Base-by-base conservation (phyloP, 1,140 invertebrate genomes). In the Hormaphis cornu region DNA sequence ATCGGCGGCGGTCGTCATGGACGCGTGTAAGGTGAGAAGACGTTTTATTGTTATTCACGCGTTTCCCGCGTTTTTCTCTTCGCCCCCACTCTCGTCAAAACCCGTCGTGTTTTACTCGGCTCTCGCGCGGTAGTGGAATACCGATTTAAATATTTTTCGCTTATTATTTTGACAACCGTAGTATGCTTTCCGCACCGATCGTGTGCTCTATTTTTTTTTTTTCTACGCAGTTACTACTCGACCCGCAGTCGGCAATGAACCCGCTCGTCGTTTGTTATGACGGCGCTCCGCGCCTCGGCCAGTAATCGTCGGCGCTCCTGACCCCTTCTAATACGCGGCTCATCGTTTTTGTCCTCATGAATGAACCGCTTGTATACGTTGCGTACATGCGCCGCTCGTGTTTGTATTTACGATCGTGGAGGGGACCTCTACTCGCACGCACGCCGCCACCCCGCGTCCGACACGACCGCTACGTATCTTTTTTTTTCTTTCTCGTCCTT, bases 51-150 rank as follows among this genome's bases (percentile, higher is more conserved):
- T 33, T 8, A 66, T 16, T n/a, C 0, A 14, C n/a, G 16, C 5
- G 61, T 66, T 63, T 66, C 61, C 61, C 61, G 61, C 61, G 61
- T 66, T 66, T 66, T 48, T 48, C 40, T 61, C 14, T 28, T 46
- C 4, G 58, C 58, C 42, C 58, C 10, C 10, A 4, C 7, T 20
- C n/a, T 22, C 37, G 22, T 33, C 22, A 26, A 44, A 18, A 28
- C 12, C 50, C 16, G 20, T 40, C 3, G 10, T 46, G 30, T 26
- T 18, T 3, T 10, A 22, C 7, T 0, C 18, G 5, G 18, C 16
- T n/a, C 16, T 5, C 42, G 4, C 18, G 12, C 42, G 18, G 4
- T 16, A n/a, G 5, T n/a, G n/a, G 16, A 12, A 46, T n/a, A 46
- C 18, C 5, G 12, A n/a, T 46, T 4, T 46, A n/a, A 46, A 40